phyloP scores from a whole-genome alignment of 2,113 vertebrate genomes.

The Xyliphius kryptos region DNA sequence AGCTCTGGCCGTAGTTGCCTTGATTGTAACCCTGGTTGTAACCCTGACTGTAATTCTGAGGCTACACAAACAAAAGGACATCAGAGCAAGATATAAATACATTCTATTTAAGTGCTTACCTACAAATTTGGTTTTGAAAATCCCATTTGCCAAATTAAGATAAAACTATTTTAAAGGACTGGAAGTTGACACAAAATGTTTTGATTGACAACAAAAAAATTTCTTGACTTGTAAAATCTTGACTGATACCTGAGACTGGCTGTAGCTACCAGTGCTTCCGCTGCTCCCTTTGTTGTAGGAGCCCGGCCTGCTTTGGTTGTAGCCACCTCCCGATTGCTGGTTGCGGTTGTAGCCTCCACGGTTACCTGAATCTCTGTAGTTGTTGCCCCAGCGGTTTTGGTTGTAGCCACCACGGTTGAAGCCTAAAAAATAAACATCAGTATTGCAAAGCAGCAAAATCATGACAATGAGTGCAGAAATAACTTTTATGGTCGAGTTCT shows the following conservation, averaged over 20 bases:
- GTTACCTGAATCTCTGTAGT: slow-evolving; percentile 69
- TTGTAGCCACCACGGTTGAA: slow-evolving; percentile 75
- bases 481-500: not conserved
- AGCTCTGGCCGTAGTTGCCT: slow-evolving; percentile 71
- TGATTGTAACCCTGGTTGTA: slow-evolving; percentile 71
- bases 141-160: too few species aligned
- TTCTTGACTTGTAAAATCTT: too few species aligned
- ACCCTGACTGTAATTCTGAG: slow-evolving; percentile 49
- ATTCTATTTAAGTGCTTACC: too few species aligned
- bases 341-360: slow-evolving; percentile 70
- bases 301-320: slow-evolving; percentile 58
- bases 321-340: slow-evolving; percentile 63
- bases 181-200: not conserved
- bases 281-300: slow-evolving; percentile 58
- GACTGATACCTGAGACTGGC: slow-evolving; percentile 40
- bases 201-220: too few species aligned
- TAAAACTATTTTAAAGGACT: too few species aligned
- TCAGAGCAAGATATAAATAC: too few species aligned
- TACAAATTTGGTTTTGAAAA: too few species aligned
- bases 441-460: too few species aligned
- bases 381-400: slow-evolving; percentile 79
- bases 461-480: not conserved
- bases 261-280: slow-evolving; percentile 31
- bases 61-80: slow-evolving; percentile 27
- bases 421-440: slow-evolving; percentile 51